Evolutionary conservation across 1,140 invertebrate species (phyloP).

Genomic region (Calosoma granatense): DNA sequence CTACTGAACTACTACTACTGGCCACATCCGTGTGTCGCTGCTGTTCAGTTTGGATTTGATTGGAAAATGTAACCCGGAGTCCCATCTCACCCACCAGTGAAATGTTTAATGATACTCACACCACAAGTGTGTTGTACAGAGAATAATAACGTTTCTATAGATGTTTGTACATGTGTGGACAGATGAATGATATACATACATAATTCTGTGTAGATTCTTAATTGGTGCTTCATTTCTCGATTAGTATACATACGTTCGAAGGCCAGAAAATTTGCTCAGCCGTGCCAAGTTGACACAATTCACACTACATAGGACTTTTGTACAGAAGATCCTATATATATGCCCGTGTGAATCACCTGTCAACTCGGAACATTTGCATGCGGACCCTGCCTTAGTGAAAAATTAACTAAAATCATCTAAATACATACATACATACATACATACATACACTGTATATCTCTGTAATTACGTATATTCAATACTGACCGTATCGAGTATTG

Average conservation of each 20-base stretch:
- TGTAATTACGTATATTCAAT: no score
- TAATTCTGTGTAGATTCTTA: conserved; percentile 9
- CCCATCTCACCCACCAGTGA: no score
- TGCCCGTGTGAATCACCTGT: neutral
- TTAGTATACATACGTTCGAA: conserved; percentile 29
- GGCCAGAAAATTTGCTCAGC: conserved; percentile 29
- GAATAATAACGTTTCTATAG: no score
- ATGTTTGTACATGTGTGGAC: neutral
- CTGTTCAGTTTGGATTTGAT: conserved; percentile 29
- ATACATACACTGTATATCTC: no score
- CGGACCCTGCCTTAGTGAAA: conserved; percentile 4
- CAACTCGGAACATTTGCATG: conserved; percentile 1
- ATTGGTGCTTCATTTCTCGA: conserved; percentile 19
- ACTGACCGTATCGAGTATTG: no score
- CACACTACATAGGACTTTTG: no score
- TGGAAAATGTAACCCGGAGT: conserved; percentile 21
- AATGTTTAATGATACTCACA: no score
- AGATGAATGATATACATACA: no score
- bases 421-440: no score
- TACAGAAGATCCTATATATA: neutral
- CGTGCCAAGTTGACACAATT: conserved; percentile 18
- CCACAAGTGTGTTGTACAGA: no score
- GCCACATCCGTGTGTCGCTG: conserved; percentile 23
- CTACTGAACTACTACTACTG: conserved; percentile 25
- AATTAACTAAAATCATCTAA: no score